Evolutionary conservation across 2,888 invertebrate species (phyloP).

Genomic region (Cephus sareptanus): DNA sequence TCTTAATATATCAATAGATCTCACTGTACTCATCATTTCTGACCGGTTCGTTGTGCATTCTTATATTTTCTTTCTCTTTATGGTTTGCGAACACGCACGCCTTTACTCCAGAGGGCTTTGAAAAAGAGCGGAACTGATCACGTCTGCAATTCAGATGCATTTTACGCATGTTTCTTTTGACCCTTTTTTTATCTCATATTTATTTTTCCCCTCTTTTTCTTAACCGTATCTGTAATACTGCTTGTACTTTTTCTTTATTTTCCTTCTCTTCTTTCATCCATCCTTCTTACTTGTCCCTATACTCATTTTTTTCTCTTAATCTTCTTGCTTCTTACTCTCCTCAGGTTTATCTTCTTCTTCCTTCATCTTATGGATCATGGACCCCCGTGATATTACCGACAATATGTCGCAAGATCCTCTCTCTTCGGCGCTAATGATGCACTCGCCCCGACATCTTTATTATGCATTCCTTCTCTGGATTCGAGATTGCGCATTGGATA

Average conservation of each 20-base stretch:
- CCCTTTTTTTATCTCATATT: not conserved
- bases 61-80: not conserved
- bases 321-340: not conserved
- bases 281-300: not conserved
- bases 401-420: not conserved
- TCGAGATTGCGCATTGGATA: not conserved
- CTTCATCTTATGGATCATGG: not conserved
- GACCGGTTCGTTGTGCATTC: not conserved
- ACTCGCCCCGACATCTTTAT: not conserved
- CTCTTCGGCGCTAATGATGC: not conserved
- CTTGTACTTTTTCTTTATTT: not conserved
- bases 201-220: not conserved
- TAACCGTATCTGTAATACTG: not conserved
- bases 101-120: not conserved
- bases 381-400: not conserved
- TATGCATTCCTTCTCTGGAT: not conserved
- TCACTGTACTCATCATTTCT: not conserved
- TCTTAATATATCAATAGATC: not conserved
- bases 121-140: not conserved
- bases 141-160: not conserved
- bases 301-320: not conserved
- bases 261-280: not conserved
- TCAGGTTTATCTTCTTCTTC: not conserved
- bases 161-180: not conserved
- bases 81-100: not conserved